These are phyloP conservation scores for Poeciliopsis turrubarensis DNA, from an alignment of 2,113 vertebrate species.

Conservation along the genomic window DNA sequence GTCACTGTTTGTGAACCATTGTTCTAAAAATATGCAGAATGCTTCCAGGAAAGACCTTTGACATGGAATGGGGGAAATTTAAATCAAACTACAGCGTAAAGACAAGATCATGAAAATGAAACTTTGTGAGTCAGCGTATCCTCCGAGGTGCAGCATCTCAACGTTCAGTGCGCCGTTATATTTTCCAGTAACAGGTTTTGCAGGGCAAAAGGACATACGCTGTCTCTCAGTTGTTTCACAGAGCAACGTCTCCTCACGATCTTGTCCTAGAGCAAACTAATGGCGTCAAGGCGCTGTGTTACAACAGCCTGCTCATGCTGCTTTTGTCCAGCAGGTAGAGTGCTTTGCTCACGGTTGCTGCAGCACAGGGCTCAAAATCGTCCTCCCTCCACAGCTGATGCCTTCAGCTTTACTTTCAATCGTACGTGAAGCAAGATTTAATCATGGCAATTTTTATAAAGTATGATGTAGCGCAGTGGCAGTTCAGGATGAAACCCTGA, in stretches of 20 bases:
- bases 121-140: too few relatives aligned
- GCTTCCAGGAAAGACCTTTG: neutral
- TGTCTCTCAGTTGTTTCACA: neutral
- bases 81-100: neutral
- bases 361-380: neutral
- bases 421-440: neutral
- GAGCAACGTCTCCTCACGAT: neutral
- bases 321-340: conserved; percentile 50
- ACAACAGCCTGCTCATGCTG: neutral
- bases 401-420: conserved; percentile 34
- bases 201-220: neutral
- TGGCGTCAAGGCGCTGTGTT: neutral
- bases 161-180: neutral
- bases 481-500: neutral
- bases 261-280: neutral
- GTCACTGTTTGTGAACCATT: neutral
- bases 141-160: neutral
- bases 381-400: conserved; percentile 13
- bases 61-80: neutral
- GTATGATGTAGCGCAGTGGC: neutral
- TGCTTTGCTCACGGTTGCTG: conserved; percentile 5
- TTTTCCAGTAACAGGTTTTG: neutral
- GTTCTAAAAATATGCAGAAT: neutral
- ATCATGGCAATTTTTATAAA: neutral
- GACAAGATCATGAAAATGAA: too few relatives aligned